Conservation (phyloP, 2,113 vertebrate genomes). For the Pseudopodoces humilis region DNA sequence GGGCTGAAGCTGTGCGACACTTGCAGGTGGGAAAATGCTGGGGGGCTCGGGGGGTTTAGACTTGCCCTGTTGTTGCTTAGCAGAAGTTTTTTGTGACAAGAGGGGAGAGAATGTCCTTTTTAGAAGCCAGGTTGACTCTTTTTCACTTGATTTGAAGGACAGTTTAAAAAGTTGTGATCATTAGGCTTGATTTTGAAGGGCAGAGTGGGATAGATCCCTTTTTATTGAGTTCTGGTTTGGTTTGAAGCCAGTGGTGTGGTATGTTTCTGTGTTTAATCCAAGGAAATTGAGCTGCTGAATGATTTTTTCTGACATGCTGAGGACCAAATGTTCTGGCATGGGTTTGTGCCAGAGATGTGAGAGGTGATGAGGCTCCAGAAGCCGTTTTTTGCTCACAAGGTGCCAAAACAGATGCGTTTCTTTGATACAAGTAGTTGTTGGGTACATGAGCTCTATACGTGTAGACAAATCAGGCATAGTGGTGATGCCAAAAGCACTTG, state of each 20-base stretch:
- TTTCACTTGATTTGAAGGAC: neutral
- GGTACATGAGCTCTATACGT: neutral
- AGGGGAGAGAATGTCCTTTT: neutral
- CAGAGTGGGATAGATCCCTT: neutral
- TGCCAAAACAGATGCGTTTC: conserved; percentile 1
- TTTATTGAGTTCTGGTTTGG: neutral
- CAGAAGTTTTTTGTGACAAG: neutral
- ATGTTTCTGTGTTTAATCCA: neutral
- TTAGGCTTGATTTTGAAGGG: neutral
- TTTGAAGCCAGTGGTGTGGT: neutral
- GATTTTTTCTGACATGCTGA: neutral
- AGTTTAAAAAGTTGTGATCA: neutral
- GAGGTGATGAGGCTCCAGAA: conserved; percentile 25
- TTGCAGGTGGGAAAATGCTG: neutral
- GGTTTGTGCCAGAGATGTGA: neutral
- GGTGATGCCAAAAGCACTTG: neutral
- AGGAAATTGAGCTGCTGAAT: neutral
- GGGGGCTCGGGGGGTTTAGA: neutral
- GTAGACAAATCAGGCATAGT: neutral
- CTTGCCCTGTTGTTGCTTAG: neutral
- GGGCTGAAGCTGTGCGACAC: neutral
- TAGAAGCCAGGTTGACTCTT: neutral
- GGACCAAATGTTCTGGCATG: conserved; percentile 29
- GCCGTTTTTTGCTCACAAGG: neutral
- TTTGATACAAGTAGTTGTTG: neutral